Percentiles rank a stretch among this genome's conserved stretches.
These are phyloP conservation scores for Engystomops pustulosus DNA, from an alignment of 2,113 vertebrate genomes.

Conservation along the genomic window DNA sequence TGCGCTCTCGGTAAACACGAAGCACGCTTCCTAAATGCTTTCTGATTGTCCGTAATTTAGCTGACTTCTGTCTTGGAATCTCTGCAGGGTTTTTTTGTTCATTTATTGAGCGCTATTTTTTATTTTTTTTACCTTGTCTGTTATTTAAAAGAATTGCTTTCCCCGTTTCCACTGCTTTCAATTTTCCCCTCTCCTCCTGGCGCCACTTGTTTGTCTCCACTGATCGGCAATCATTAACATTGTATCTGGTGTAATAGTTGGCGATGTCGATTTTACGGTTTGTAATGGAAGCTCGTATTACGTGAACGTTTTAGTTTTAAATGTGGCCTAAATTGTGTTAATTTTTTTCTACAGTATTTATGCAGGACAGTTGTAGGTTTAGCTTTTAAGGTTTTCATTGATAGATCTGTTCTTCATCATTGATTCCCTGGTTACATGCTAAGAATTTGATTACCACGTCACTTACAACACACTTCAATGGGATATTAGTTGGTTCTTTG, in stretches of 20 bases:
- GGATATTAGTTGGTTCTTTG: no score
- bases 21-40: conserved; percentile 17
- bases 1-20: conserved; percentile 46
- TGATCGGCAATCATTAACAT: conserved; percentile 13
- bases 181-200: conserved; percentile 14
- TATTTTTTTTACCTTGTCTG: background rate
- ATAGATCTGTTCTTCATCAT: no score
- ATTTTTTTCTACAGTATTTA: no score
- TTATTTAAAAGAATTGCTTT: conserved; percentile 38
- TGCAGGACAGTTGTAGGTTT: no score
- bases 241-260: background rate
- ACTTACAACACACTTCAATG: no score
- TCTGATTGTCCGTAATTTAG: conserved; percentile 53
- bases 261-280: background rate
- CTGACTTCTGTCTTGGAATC: conserved; percentile 28
- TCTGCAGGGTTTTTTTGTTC: conserved; percentile 44
- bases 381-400: background rate
- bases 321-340: no score
- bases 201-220: background rate
- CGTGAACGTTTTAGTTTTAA: background rate
- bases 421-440: no score
- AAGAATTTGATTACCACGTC: no score
- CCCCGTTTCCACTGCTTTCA: background rate
- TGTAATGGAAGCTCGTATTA: background rate
- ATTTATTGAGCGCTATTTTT: conserved; percentile 32